These are phyloP conservation scores for Capreolus pygargus DNA, from an alignment of 2,113 vertebrate genomes.

Conservation along the genomic window DNA sequence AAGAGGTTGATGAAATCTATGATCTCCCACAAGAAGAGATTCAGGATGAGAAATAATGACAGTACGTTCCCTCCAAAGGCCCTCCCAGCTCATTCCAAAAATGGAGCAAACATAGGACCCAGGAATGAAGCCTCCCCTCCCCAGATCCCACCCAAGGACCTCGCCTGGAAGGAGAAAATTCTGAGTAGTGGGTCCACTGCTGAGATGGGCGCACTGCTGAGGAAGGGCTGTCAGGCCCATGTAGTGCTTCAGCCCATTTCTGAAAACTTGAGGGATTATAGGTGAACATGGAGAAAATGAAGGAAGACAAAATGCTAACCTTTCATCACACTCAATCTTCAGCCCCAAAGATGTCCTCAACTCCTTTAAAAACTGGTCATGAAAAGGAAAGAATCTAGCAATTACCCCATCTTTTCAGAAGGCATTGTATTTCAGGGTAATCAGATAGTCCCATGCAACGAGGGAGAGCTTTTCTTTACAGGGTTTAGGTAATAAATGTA, in stretches of 20 bases:
- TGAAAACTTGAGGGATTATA: background rate
- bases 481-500: background rate
- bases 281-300: background rate
- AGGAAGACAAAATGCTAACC: background rate
- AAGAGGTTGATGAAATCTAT: background rate
- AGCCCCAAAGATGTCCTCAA: background rate
- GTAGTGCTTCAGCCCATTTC: background rate
- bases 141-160: background rate
- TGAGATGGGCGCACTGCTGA: background rate
- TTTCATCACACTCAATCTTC: background rate
- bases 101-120: background rate
- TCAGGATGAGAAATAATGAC: background rate
- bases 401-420: background rate
- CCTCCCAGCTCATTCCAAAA: background rate
- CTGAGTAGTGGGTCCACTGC: background rate
- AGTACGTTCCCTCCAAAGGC: background rate
- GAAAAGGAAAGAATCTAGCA: background rate
- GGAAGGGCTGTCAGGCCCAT: background rate
- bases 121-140: background rate
- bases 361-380: background rate
- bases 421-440: background rate
- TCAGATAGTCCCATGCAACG: background rate
- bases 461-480: background rate
- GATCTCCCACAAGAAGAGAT: background rate
- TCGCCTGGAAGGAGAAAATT: background rate